phyloP scores from a whole-genome alignment of 2,888 invertebrate genomes.

The Sminthurides aquaticus region DNA sequence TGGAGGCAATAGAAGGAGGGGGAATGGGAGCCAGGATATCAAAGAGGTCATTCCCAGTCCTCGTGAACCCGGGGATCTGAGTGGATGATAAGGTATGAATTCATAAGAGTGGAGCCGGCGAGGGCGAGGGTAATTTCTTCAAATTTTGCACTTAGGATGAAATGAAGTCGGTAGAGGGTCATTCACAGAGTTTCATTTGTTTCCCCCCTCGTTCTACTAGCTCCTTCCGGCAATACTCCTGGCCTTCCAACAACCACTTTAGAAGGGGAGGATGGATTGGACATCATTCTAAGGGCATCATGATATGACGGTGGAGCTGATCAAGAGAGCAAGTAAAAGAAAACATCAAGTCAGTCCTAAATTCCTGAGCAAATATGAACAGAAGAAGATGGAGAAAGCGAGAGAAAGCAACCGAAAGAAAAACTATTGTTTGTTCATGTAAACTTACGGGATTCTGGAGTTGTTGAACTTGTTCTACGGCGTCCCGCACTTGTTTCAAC shows the following conservation, averaged over 20 bases:
- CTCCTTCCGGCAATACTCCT: background rate
- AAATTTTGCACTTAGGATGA: background rate
- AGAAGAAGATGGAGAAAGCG: background rate
- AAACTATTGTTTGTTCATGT: too few relatives aligned
- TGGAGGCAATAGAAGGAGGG: background rate
- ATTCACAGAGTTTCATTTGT: background rate
- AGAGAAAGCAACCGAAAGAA: background rate
- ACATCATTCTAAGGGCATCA: conserved; percentile 2
- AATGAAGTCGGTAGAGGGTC: too few relatives aligned
- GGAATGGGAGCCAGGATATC: too few relatives aligned
- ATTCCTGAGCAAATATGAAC: background rate
- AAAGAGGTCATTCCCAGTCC: background rate
- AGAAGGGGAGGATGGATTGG: background rate
- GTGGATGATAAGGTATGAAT: background rate
- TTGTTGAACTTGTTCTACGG: background rate
- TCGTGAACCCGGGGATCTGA: background rate
- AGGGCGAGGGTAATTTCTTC: background rate
- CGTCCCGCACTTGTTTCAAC: background rate
- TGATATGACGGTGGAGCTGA: conserved; percentile 19
- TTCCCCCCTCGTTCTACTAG: background rate
- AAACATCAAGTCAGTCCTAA: background rate
- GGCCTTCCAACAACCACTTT: background rate
- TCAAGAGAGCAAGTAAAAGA: background rate
- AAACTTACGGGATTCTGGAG: conserved; percentile 12
- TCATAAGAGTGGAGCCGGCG: background rate